Conservation (phyloP, 2,113 vertebrate genomes). For the Monarcha castaneiventris region DNA sequence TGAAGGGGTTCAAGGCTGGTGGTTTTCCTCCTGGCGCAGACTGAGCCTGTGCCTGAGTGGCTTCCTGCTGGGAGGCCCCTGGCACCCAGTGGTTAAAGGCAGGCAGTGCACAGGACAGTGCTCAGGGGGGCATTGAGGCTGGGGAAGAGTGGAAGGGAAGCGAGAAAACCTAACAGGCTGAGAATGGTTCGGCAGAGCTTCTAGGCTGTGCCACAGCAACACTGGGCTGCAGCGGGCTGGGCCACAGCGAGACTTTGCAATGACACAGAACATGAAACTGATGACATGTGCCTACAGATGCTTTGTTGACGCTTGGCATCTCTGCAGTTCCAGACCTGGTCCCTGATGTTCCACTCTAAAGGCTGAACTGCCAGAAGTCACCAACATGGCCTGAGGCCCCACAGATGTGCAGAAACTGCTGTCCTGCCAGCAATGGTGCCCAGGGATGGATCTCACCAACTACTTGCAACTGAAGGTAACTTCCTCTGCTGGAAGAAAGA, state of each 20-base stretch:
- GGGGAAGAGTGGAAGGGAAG: not conserved
- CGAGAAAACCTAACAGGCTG: not conserved
- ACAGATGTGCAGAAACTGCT: not conserved
- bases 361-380: not conserved
- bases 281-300: not conserved
- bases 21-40: fast-evolving
- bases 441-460: not conserved
- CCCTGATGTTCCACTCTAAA: not conserved
- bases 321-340: not conserved
- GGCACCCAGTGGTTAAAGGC: constrained; percentile 18
- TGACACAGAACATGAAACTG: not conserved
- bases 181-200: not conserved
- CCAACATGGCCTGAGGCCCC: not conserved
- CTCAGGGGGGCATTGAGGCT: not conserved
- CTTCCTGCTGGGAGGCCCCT: not conserved
- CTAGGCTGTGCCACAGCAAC: not conserved
- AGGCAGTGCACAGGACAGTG: not conserved
- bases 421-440: not conserved
- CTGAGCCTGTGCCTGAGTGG: fast-evolving
- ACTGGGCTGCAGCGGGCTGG: not conserved
- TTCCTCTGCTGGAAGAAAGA: not conserved
- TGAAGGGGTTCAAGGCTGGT: too few species aligned
- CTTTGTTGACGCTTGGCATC: not conserved
- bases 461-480: not conserved
- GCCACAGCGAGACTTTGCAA: not conserved